phyloP scores from a whole-genome alignment of 2,888 invertebrate genomes.

The Diadromus collaris region DNA sequence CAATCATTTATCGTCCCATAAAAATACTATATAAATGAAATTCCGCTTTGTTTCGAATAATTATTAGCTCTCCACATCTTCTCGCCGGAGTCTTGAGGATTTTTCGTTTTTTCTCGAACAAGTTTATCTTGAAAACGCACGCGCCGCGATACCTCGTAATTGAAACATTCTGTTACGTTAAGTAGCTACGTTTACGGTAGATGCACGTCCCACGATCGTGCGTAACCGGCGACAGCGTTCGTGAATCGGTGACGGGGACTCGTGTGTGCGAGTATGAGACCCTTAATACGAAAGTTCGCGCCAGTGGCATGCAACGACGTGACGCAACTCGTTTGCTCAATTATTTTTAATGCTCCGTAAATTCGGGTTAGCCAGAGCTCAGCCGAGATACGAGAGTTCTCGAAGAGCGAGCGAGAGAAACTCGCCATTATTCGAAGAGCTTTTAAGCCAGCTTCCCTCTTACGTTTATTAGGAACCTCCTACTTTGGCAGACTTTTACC shows the following conservation, averaged over 20 bases:
- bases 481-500: constrained; percentile 71
- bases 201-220: background rate
- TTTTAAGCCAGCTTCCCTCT: constrained; percentile 73
- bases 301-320: constrained; percentile 51
- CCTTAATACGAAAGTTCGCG: constrained; percentile 41
- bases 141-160: too few relatives aligned
- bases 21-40: too few relatives aligned
- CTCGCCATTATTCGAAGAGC: constrained; percentile 73
- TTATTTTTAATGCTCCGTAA: constrained; percentile 67
- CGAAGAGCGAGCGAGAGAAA: constrained; percentile 58
- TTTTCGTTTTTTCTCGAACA: too few relatives aligned
- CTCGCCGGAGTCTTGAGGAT: too few relatives aligned
- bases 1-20: too few relatives aligned
- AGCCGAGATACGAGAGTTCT: constrained; percentile 47
- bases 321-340: constrained; percentile 61
- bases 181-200: too few relatives aligned
- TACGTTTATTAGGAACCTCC: constrained; percentile 75
- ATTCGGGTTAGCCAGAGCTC: constrained; percentile 63
- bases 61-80: too few relatives aligned
- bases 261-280: constrained; percentile 2
- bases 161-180: too few relatives aligned
- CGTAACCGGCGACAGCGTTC: background rate
- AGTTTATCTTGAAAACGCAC: too few relatives aligned
- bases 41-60: too few relatives aligned
- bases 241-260: background rate